Percentiles rank a stretch among this genome's conserved stretches.
Evolutionary conservation across 2,888 invertebrate genomes (phyloP).

Genomic region (Cephus sareptanus): DNA sequence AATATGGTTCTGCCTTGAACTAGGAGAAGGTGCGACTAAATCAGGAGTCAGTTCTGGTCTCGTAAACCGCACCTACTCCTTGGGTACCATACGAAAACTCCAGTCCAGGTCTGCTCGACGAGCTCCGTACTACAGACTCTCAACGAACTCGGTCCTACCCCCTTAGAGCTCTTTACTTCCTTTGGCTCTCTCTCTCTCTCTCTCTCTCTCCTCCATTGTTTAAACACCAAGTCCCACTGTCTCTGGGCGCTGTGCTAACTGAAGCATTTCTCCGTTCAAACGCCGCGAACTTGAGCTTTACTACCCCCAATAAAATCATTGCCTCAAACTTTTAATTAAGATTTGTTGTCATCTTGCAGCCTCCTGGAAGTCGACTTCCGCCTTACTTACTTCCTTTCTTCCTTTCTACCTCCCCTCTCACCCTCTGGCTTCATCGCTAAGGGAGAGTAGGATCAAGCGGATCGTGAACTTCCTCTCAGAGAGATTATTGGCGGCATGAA

Average conservation of each 20-base stretch:
- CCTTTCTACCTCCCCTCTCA: not conserved
- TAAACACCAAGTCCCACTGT: not conserved
- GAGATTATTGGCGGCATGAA: not conserved
- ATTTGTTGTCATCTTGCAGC: constrained; percentile 12
- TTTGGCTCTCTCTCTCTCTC: constrained; percentile 7
- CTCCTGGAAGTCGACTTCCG: not conserved
- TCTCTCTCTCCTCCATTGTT: not conserved
- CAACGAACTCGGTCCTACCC: constrained; percentile 1
- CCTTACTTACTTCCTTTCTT: not conserved
- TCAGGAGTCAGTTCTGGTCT: not conserved
- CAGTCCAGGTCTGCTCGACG: not conserved
- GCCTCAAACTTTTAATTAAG: constrained; percentile 18
- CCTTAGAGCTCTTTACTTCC: constrained; percentile 18
- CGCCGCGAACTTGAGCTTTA: not conserved
- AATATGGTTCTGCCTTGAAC: constrained; percentile 16
- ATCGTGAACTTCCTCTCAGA: not conserved
- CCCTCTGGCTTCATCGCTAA: not conserved
- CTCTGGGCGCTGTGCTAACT: not conserved
- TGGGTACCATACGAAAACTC: not conserved
- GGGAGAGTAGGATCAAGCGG: not conserved
- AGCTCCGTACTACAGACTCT: not conserved
- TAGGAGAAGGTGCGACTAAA: not conserved
- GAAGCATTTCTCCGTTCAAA: not conserved
- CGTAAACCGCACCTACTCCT: not conserved
- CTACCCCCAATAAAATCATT: not conserved